Evolutionary conservation across 2,888 invertebrate species (phyloP).

Genomic region (Subacronicta megacephala): DNA sequence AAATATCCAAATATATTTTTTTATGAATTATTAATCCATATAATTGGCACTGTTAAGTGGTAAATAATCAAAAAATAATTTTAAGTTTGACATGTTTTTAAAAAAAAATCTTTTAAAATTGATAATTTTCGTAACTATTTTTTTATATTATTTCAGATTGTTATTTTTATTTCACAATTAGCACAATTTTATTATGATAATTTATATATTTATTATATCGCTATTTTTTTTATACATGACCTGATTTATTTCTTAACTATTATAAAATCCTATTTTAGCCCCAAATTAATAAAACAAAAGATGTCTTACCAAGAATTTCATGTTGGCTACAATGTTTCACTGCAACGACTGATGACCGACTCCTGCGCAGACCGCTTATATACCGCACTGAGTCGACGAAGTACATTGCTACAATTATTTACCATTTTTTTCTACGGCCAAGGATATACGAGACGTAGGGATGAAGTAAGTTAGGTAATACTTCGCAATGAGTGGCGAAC

Average conservation of each 20-base stretch:
- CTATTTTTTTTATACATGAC: background rate
- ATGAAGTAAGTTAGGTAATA: slow-evolving; percentile 50
- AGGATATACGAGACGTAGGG: slow-evolving; percentile 64
- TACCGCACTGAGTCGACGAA: slow-evolving; percentile 56
- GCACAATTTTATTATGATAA: too few relatives aligned
- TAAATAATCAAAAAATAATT: too few relatives aligned
- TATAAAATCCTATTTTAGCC: slow-evolving; percentile 2
- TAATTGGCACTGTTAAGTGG: too few relatives aligned
- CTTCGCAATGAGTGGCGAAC: slow-evolving; percentile 15
- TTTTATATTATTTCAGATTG: too few relatives aligned
- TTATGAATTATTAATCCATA: too few relatives aligned
- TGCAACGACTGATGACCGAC: slow-evolving; percentile 72
- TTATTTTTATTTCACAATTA: too few relatives aligned
- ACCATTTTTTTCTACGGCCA: slow-evolving; percentile 64
- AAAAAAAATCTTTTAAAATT: too few relatives aligned
- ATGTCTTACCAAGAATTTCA: slow-evolving; percentile 81
- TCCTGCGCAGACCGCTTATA: slow-evolving; percentile 67
- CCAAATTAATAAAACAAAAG: slow-evolving; percentile 36
- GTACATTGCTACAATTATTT: slow-evolving; percentile 57
- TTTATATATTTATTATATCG: too few relatives aligned
- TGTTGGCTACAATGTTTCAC: slow-evolving; percentile 67
- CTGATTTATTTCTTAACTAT: background rate
- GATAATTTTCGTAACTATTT: too few relatives aligned
- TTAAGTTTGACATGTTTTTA: too few relatives aligned
- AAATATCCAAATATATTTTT: too few relatives aligned